Conservation (phyloP, 2,797 vertebrate species). For the Synanceia verrucosa region DNA sequence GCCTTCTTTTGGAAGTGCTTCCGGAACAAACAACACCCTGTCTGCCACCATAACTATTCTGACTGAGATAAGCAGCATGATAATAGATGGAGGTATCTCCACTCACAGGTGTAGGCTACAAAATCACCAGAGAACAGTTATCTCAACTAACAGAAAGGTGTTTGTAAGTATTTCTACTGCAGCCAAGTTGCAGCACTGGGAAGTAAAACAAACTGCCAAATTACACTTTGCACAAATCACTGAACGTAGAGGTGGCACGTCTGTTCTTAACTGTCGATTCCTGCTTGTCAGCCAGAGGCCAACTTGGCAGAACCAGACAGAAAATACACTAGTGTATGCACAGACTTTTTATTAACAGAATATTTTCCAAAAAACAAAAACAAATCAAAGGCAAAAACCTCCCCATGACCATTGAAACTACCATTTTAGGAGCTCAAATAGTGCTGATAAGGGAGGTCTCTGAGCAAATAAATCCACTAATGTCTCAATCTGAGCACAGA, state of each 20-base stretch:
- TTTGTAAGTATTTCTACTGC: neutral
- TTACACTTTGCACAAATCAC: neutral
- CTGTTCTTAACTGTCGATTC: too few relatives aligned
- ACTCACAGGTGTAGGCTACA: neutral
- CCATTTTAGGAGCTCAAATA: too few relatives aligned
- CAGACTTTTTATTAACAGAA: too few relatives aligned
- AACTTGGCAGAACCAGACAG: too few relatives aligned
- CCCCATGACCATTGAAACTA: too few relatives aligned
- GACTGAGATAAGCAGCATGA: neutral
- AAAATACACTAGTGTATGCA: too few relatives aligned
- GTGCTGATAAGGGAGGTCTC: too few relatives aligned
- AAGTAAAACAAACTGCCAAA: slow-evolving; percentile 5
- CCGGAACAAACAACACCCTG: neutral
- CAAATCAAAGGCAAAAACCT: too few relatives aligned
- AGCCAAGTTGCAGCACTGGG: neutral
- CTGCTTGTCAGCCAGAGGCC: neutral
- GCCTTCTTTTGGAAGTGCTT: neutral
- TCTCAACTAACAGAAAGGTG: neutral
- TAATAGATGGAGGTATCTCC: neutral
- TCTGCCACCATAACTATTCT: neutral
- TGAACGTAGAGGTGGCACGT: too few relatives aligned
- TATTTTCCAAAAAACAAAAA: too few relatives aligned
- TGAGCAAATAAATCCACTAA: too few relatives aligned
- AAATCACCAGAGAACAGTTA: slow-evolving; percentile 18
- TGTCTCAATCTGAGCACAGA: too few relatives aligned